These are phyloP conservation scores for Lagodon rhomboides DNA, from an alignment of 2,797 vertebrate species.

Conservation along the genomic window DNA sequence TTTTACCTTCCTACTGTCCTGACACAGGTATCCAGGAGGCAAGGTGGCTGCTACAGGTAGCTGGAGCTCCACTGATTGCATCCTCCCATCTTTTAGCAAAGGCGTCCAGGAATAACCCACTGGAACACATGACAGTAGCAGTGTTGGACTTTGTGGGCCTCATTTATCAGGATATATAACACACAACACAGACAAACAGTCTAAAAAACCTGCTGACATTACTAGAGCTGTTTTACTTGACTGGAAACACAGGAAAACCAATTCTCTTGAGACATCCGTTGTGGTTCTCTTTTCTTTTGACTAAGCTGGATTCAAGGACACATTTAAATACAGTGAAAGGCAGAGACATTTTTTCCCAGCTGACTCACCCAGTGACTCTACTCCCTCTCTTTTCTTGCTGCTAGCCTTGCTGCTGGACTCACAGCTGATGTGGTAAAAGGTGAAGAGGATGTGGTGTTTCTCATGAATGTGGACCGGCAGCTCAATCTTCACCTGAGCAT, in stretches of 20 bases:
- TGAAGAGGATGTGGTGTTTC: conserved; percentile 97
- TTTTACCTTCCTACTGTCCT: conserved; percentile 89
- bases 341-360: background rate
- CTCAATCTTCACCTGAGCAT: conserved; percentile 94
- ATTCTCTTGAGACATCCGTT: background rate
- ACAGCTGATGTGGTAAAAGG: conserved; percentile 97
- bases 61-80: conserved; percentile 91
- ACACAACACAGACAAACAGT: background rate
- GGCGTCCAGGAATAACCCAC: conserved; percentile 95
- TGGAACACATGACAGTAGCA: conserved; percentile 58
- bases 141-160: background rate
- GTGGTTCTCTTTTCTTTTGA: background rate
- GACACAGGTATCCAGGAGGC: conserved; percentile 91
- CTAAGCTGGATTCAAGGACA: background rate
- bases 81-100: conserved; percentile 92
- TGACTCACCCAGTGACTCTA: conserved; percentile 92
- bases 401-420: conserved; percentile 94
- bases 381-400: conserved; percentile 93
- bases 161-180: background rate
- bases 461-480: conserved; percentile 96
- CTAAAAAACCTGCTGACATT: too few species aligned
- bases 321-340: background rate
- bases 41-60: conserved; percentile 91
- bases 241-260: background rate
- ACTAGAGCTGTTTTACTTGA: background rate